A percentile compares a stretch with the other conserved stretches of the same genome.
Conservation (phyloP, 37 sponge, comb jelly and placozoan genomes). For the Cladorhizidae sp. region DNA sequence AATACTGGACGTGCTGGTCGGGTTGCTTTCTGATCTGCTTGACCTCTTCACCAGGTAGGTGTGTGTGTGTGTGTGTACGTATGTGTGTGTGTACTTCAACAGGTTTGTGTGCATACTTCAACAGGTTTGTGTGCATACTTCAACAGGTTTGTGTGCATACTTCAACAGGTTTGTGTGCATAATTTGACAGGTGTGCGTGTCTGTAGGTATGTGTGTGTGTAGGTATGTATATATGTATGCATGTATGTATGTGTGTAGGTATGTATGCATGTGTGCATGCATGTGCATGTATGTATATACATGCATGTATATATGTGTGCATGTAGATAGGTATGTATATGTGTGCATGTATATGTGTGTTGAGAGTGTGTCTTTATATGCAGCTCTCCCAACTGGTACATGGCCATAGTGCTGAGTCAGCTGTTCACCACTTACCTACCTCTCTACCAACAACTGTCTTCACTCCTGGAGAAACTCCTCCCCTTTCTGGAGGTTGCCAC, state of each 20-base stretch:
- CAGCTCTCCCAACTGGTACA: conserved; percentile 17
- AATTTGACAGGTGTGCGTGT: conserved; percentile 22
- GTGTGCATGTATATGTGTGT: background rate
- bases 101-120: no score
- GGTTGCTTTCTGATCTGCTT: conserved; percentile 5
- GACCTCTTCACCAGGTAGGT: conserved; percentile 27
- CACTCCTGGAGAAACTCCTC: background rate
- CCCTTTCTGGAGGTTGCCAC: conserved; percentile 12
- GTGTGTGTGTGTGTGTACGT: conserved; percentile 44
- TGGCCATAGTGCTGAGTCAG: conserved; percentile 13
- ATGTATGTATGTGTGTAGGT: conserved; percentile 20
- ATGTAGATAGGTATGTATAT: no score
- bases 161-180: background rate
- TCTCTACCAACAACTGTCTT: background rate
- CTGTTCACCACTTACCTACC: conserved; percentile 3
- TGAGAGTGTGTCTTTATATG: background rate
- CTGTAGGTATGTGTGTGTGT: conserved; percentile 41
- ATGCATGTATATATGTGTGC: no score
- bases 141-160: no score
- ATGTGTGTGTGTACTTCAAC: conserved; percentile 31
- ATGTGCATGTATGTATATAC: background rate
- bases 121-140: no score
- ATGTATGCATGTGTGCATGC: conserved; percentile 28
- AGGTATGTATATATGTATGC: conserved; percentile 27
- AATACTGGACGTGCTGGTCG: background rate